Conservation (phyloP, 2,113 vertebrate species). For the Gorsachius goisagi region DNA sequence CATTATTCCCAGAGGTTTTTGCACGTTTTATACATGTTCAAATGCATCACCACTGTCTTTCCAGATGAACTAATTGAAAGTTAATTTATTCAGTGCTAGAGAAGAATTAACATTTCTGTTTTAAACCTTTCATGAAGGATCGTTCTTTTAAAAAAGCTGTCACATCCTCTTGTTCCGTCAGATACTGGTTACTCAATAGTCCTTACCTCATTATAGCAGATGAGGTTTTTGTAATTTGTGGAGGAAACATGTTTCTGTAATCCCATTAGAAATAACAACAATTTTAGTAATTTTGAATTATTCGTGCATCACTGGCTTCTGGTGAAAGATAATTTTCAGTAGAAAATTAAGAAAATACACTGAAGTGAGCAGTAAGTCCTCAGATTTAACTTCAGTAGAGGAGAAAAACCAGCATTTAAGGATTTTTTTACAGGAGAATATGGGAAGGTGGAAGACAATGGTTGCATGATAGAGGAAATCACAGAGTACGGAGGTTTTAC, state of each 20-base stretch:
- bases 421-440: neutral
- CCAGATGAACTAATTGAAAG: neutral
- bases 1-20: neutral
- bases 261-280: neutral
- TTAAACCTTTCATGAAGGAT: neutral
- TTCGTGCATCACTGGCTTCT: neutral
- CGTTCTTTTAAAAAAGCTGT: neutral
- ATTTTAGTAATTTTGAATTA: neutral
- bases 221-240: neutral
- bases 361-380: neutral
- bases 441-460: neutral
- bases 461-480: neutral
- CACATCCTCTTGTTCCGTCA: neutral
- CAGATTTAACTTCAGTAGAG: neutral
- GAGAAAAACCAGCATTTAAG: neutral
- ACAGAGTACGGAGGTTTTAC: neutral
- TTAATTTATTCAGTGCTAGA: neutral
- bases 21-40: rapidly evolving
- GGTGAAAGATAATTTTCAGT: neutral
- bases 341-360: neutral
- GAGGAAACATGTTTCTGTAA: neutral
- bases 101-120: neutral
- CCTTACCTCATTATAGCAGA: neutral
- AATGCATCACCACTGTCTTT: neutral
- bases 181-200: neutral